A percentile compares a stretch with the other conserved stretches of the same genome.
Conservation (phyloP, 2,113 vertebrate species). For the Cyprinodon brontotheroides region DNA sequence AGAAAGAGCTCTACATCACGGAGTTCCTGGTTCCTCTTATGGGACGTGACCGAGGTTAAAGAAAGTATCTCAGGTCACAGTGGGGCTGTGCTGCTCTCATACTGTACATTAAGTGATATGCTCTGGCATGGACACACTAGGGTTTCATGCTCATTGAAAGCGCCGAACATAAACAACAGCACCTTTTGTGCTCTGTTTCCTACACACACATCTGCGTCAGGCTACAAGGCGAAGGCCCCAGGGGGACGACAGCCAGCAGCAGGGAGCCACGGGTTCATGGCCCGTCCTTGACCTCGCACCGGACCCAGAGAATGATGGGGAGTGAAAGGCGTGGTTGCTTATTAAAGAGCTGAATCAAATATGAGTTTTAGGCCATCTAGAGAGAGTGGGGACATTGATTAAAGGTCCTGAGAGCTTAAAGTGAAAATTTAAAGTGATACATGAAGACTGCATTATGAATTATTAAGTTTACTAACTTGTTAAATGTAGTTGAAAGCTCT, state of each 20-base stretch:
- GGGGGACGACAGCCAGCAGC: constrained; percentile 3
- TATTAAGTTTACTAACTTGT: constrained; percentile 20
- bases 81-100: constrained; percentile 10
- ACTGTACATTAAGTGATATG: constrained; percentile 25
- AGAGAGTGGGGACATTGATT: neutral
- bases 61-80: constrained; percentile 33
- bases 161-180: constrained; percentile 8
- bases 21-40: constrained; percentile 10
- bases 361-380: neutral
- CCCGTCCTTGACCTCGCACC: constrained; percentile 51
- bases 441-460: constrained; percentile 11
- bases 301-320: neutral
- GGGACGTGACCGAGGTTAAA: constrained; percentile 56
- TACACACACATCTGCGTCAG: constrained; percentile 6
- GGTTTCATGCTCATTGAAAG: neutral
- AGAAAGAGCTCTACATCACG: constrained; percentile 59
- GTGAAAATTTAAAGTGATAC: constrained; percentile 8
- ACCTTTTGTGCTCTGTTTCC: constrained; percentile 28
- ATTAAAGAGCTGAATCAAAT: constrained; percentile 1
- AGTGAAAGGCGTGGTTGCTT: constrained; percentile 3
- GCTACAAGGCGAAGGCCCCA: constrained; percentile 13
- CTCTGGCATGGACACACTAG: neutral
- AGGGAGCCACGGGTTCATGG: constrained; percentile 21
- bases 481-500: constrained; percentile 10
- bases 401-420: neutral